These are phyloP conservation scores for Latheticus oryzae DNA, from an alignment of 2,888 invertebrate species.

Conservation along the genomic window DNA sequence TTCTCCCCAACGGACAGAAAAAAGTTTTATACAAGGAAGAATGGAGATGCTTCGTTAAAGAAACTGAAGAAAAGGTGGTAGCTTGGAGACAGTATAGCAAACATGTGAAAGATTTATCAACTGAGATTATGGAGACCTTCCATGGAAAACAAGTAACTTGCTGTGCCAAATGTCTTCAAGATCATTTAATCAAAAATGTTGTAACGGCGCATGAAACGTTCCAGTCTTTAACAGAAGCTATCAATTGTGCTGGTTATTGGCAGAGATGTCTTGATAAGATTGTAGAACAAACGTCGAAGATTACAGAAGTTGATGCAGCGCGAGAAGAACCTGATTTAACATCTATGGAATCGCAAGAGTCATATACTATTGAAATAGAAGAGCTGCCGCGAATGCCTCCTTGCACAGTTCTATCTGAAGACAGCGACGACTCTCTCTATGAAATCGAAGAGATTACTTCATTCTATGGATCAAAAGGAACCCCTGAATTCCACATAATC, in stretches of 20 bases:
- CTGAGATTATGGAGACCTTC: slow-evolving; percentile 57
- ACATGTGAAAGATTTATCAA: slow-evolving; percentile 60
- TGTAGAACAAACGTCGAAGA: slow-evolving; percentile 53
- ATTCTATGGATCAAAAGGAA: background rate
- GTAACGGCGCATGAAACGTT: slow-evolving; percentile 59
- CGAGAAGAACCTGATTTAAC: slow-evolving; percentile 12
- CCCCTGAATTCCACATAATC: background rate
- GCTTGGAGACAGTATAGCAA: slow-evolving; percentile 60
- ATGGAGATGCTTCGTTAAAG: slow-evolving; percentile 57
- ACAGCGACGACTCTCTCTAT: slow-evolving; percentile 49
- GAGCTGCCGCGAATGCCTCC: slow-evolving; percentile 27
- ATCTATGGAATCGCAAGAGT: slow-evolving; percentile 16
- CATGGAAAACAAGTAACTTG: slow-evolving; percentile 58
- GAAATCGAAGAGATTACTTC: slow-evolving; percentile 50
- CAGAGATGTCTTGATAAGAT: slow-evolving; percentile 58
- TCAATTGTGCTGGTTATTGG: slow-evolving; percentile 61
- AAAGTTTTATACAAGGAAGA: slow-evolving; percentile 55
- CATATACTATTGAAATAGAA: slow-evolving; percentile 36
- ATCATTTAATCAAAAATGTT: slow-evolving; percentile 59
- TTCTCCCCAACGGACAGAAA: slow-evolving; percentile 47
- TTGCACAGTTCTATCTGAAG: slow-evolving; percentile 13
- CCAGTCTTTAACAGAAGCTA: slow-evolving; percentile 59
- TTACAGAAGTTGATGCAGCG: slow-evolving; percentile 45
- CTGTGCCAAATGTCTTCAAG: slow-evolving; percentile 60
- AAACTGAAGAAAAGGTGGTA: slow-evolving; percentile 56